phyloP scores from a whole-genome alignment of 2,888 invertebrate genomes.

The Aromia moschata region DNA sequence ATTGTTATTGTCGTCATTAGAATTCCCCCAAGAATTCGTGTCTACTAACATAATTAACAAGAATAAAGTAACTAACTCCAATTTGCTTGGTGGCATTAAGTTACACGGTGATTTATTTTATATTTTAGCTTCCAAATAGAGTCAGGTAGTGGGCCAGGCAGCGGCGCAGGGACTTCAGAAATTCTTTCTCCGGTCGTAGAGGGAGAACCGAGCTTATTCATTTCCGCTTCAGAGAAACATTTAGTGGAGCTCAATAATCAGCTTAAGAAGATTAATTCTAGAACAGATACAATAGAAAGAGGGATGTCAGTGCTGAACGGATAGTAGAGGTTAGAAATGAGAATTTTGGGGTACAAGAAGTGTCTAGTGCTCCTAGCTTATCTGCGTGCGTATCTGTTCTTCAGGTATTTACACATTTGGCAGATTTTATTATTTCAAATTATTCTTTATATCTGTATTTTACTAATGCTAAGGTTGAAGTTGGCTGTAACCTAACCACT shows the following conservation, averaged over 20 bases:
- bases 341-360: constrained; percentile 22
- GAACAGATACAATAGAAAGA: constrained; percentile 51
- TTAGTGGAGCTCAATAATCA: constrained; percentile 70
- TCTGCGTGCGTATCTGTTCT: constrained; percentile 26
- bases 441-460: no score
- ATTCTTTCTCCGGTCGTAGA: constrained; percentile 57
- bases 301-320: constrained; percentile 26
- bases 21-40: constrained; percentile 50
- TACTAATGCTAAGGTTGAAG: no score
- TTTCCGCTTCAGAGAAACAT: constrained; percentile 53
- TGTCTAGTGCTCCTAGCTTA: constrained; percentile 9
- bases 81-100: neutral
- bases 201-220: constrained; percentile 37
- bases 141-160: constrained; percentile 50
- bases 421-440: neutral
- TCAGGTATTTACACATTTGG: constrained; percentile 26
- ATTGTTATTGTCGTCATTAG: constrained; percentile 64
- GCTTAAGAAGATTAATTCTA: constrained; percentile 70
- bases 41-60: constrained; percentile 36
- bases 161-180: constrained; percentile 56
- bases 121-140: constrained; percentile 38
- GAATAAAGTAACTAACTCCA: constrained; percentile 40
- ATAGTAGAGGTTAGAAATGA: constrained; percentile 21
- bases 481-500: no score
- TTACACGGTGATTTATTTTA: neutral